phyloP scores from a whole-genome alignment of 2,113 vertebrate genomes.

The Sinocyclocheilus grahami region DNA sequence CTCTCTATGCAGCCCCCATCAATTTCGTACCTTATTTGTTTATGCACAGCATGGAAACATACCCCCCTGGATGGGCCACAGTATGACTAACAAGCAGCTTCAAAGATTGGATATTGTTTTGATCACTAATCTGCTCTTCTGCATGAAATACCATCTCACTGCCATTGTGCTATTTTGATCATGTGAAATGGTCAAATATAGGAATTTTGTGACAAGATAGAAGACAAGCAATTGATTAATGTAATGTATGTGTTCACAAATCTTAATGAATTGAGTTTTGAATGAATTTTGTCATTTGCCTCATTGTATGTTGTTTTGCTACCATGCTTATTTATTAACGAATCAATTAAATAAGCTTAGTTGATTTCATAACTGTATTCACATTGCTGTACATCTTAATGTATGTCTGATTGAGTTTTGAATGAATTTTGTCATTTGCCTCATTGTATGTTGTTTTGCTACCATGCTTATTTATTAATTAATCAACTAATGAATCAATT shows the following conservation, averaged over 20 bases:
- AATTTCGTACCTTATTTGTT: constrained; percentile 54
- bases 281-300: not conserved
- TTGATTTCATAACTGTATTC: not conserved
- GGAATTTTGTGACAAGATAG: not conserved
- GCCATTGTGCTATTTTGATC: constrained; percentile 44
- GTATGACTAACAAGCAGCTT: constrained; percentile 41
- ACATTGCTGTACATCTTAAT: not conserved
- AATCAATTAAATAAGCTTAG: not conserved
- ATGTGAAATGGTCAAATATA: constrained; percentile 17
- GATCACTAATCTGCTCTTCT: constrained; percentile 50
- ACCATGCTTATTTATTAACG: not conserved
- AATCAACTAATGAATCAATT: not conserved
- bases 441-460: not conserved
- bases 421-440: not conserved
- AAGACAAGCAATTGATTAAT: not conserved
- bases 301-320: not conserved
- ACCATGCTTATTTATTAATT: not conserved
- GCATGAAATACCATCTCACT: not conserved
- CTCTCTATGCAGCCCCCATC: constrained; percentile 28
- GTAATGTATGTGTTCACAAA: not conserved
- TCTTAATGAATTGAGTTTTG: not conserved
- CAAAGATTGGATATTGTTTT: constrained; percentile 42
- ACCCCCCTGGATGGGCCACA: constrained; percentile 34
- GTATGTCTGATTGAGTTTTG: not conserved
- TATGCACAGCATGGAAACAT: constrained; percentile 52